Base-by-base conservation (phyloP, 35 echinoderm and acorn worm species). In the Heliocidaris erythrogramma region DNA sequence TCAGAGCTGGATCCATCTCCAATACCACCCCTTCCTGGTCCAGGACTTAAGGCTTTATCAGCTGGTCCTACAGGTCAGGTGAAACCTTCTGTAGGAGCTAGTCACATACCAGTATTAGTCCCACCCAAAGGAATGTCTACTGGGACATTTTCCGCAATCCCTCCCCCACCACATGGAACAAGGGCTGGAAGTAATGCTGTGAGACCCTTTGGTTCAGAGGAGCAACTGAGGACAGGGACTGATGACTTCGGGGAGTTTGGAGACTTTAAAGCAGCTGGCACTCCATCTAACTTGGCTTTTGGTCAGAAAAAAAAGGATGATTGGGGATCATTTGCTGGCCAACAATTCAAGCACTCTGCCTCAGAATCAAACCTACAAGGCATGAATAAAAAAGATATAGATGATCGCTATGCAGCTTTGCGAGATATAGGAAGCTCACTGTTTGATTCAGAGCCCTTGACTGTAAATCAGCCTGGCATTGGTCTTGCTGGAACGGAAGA, bases 341-440 rank as follows among this genome's bases (percentile, higher is more conserved):
- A 92, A 13, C 91, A 49, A 24, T 92, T 92, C 47, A 92, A 92
- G 47, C 91, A 92, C 27, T 92, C 91, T n/a, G 91, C 91, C 1
- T 92, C 91, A 50, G 91, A 92, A 30, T 92, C 91, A 24, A 92
- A 92, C 30, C 91, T 92, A 0, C 91, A 92, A 59, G 91, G 47
- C 17, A 56, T 92, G 91, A 24, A 59, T 13, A 30, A 27, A 35
- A 89, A 32, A 27, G 13, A 14, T 27, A 30, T 30, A 13, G 32
- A 89, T 59, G 91, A 92, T 59, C 91, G 91, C 91, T 92, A 92
- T 92, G 91, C 91, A 4, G 91, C 91, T 52, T 29, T 92, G 17
- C 91, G 91, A 56, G 91, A 59, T 30, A 32, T 92, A 5, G 47
- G 48, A 52, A 27, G 50, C 50, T 56, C 48, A 7, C 91, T 92